phyloP scores from a whole-genome alignment of 1,140 invertebrate genomes.

The Calosoma granatense region DNA sequence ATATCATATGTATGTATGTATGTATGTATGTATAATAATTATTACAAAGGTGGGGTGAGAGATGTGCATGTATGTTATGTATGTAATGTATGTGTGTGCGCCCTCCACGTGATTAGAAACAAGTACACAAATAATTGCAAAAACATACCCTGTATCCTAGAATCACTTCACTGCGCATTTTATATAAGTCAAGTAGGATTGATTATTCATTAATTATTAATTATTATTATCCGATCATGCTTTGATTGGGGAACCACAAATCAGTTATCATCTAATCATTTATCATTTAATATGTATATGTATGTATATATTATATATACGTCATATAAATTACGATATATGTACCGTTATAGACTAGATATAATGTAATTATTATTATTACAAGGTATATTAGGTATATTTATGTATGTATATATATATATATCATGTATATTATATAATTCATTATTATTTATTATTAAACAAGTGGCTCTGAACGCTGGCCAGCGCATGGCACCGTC shows the following conservation, averaged over 20 bases:
- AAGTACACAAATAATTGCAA: constrained; percentile 59
- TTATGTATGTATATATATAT: too few species aligned
- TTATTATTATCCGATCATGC: constrained; percentile 30
- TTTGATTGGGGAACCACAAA: constrained; percentile 25
- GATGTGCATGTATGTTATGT: too few species aligned
- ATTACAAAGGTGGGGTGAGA: too few species aligned
- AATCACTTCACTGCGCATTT: constrained; percentile 52
- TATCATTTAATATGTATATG: constrained; percentile 9
- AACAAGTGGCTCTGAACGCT: background rate
- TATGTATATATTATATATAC: constrained; percentile 13
- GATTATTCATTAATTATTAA: constrained; percentile 11
- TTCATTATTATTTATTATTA: background rate
- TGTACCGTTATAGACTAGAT: constrained; percentile 2
- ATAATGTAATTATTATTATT: background rate
- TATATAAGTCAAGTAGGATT: constrained; percentile 26
- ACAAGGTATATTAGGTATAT: constrained; percentile 8
- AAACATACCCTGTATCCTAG: constrained; percentile 61
- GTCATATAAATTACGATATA: constrained; percentile 9
- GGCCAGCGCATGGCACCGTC: background rate
- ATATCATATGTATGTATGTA: background rate
- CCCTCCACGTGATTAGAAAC: constrained; percentile 40
- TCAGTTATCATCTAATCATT: constrained; percentile 12
- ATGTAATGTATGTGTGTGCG: constrained; percentile 16
- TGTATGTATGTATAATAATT: constrained; percentile 1
- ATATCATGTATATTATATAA: too few species aligned